A percentile compares a stretch with the other conserved stretches of the same genome.
These are phyloP conservation scores for Vespertilio murinus DNA, from an alignment of 2,797 vertebrate genomes.

Conservation along the genomic window DNA sequence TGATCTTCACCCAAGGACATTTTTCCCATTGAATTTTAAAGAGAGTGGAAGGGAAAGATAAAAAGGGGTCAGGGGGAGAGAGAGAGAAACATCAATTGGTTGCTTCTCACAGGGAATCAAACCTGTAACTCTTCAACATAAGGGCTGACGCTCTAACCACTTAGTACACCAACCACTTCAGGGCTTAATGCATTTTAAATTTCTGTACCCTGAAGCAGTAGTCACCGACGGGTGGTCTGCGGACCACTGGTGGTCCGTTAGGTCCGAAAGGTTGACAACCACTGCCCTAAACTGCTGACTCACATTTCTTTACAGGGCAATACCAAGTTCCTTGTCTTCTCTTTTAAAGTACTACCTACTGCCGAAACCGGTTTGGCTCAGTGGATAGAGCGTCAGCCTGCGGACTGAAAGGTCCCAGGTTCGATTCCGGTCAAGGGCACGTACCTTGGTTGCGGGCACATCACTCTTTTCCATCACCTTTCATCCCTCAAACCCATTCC, in stretches of 20 bases:
- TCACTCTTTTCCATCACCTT: not conserved
- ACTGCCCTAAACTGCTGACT: not conserved
- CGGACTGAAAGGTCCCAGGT: too few species aligned
- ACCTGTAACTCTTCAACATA: too few species aligned
- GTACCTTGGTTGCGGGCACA: too few species aligned
- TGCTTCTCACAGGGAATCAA: too few species aligned
- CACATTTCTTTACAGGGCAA: not conserved
- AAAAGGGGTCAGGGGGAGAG: rapidly evolving
- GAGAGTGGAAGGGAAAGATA: not conserved
- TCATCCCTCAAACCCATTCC: not conserved
- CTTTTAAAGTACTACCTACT: not conserved
- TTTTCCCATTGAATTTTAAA: not conserved
- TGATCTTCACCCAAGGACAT: not conserved
- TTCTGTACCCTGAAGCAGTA: not conserved
- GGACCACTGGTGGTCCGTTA: too few species aligned
- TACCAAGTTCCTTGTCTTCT: not conserved
- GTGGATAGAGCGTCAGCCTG: too few species aligned
- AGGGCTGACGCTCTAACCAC: not conserved
- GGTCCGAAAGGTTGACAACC: too few species aligned
- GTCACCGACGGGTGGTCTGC: too few species aligned
- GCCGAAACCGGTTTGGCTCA: too few species aligned
- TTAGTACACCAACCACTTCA: not conserved
- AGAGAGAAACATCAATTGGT: not conserved
- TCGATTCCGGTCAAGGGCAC: too few species aligned
- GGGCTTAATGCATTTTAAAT: not conserved